Conservation (phyloP, 2,888 invertebrate genomes). For the Coelopa pilipes region DNA sequence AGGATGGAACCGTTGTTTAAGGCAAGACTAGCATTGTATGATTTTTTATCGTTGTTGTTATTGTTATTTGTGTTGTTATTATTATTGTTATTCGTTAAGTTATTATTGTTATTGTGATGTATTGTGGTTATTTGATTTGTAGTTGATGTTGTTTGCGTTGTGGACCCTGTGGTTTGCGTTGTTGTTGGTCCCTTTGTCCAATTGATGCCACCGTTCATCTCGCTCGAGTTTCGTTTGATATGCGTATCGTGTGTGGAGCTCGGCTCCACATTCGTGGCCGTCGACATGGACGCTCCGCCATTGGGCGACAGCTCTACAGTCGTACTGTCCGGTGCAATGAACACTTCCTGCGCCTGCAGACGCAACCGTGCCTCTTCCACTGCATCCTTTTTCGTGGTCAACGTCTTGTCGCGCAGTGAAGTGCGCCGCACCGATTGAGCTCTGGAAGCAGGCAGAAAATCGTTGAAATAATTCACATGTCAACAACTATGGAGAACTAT, state of each 20-base stretch:
- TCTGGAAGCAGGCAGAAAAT: conserved; percentile 63
- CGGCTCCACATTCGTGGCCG: conserved; percentile 41
- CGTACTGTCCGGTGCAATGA: conserved; percentile 57
- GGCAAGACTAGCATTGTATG: conserved; percentile 48
- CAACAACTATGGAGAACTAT: too few relatives aligned
- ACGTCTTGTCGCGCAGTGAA: conserved; percentile 90
- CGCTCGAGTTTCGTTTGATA: neutral
- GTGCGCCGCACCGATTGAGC: conserved; percentile 94
- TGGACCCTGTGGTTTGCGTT: too few relatives aligned
- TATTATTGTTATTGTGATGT: conserved; percentile 45
- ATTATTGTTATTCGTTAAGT: conserved; percentile 47
- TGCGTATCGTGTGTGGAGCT: conserved; percentile 34
- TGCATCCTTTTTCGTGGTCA: conserved; percentile 93
- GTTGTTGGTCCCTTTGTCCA: conserved; percentile 37
- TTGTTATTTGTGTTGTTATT: too few relatives aligned
- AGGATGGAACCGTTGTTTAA: conserved; percentile 42
- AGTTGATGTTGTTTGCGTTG: too few relatives aligned
- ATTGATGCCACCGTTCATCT: conserved; percentile 29
- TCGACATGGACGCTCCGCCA: conserved; percentile 40
- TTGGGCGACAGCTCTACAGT: conserved; percentile 52
- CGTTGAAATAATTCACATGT: conserved; percentile 7
- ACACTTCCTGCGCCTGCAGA: conserved; percentile 73
- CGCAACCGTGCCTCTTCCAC: conserved; percentile 88
- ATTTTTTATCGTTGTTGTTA: conserved; percentile 48
- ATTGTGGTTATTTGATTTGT: too few relatives aligned